Evolutionary conservation across 1,140 invertebrate species (phyloP).

Genomic region (Hypothenemus hampei): DNA sequence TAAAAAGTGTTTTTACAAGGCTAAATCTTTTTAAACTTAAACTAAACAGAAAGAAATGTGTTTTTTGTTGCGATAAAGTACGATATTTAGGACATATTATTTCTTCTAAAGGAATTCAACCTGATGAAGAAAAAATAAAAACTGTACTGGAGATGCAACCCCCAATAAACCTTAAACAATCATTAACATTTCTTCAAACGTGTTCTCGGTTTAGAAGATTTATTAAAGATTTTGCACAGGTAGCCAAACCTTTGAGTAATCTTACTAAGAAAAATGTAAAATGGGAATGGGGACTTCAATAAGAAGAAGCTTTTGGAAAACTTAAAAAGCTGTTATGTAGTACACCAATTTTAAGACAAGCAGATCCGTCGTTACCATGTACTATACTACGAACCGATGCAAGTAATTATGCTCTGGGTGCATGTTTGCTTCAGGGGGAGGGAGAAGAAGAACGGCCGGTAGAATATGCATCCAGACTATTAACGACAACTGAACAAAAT

Average conservation of each 20-base stretch:
- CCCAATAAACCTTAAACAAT: slow-evolving; percentile 5
- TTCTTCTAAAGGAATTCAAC: slow-evolving; percentile 17
- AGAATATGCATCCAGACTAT: slow-evolving; percentile 39
- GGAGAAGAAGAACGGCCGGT: slow-evolving; percentile 40
- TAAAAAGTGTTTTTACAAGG: not conserved
- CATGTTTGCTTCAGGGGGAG: slow-evolving; percentile 31
- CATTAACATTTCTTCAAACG: slow-evolving; percentile 3
- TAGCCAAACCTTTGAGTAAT: not conserved
- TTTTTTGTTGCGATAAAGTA: not conserved
- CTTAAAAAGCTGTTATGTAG: not conserved
- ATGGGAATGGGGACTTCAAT: not conserved
- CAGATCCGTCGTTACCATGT: not conserved
- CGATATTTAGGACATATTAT: slow-evolving; percentile 22
- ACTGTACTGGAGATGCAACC: not conserved
- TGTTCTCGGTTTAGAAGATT: slow-evolving; percentile 11
- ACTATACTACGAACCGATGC: not conserved
- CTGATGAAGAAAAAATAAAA: slow-evolving; percentile 18
- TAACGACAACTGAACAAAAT: slow-evolving; percentile 42
- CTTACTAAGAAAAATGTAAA: not conserved
- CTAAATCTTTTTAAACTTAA: not conserved
- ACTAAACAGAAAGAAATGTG: not conserved
- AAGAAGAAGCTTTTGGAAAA: not conserved
- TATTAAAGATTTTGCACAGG: not conserved
- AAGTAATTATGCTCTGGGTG: slow-evolving; percentile 2
- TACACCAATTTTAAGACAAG: slow-evolving; percentile 8